Conservation (phyloP, 1,140 invertebrate genomes). For the Antheraea mylitta region DNA sequence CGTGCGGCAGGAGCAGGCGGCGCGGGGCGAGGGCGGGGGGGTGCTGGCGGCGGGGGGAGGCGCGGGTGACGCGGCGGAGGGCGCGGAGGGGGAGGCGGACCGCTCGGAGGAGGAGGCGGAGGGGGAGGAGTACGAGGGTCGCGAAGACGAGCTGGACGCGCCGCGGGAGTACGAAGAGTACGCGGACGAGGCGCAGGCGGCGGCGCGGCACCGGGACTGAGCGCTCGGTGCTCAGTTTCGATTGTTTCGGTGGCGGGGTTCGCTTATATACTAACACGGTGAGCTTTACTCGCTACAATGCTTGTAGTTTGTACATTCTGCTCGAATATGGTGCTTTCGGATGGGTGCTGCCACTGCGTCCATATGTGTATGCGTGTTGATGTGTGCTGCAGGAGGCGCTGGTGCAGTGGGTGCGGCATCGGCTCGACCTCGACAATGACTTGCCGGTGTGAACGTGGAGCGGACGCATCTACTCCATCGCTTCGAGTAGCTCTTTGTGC, state of each 20-base stretch:
- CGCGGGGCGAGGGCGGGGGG: constrained; percentile 84
- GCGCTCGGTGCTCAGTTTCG: constrained; percentile 21
- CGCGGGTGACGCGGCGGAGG: constrained; percentile 93
- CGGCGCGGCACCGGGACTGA: constrained; percentile 46
- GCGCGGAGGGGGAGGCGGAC: constrained; percentile 11
- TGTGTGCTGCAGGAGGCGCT: constrained; percentile 43
- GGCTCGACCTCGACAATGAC: constrained; percentile 55
- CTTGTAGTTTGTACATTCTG: too few relatives aligned
- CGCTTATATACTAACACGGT: not conserved
- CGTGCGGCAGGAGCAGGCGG: constrained; percentile 93
- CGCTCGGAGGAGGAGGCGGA: constrained; percentile 34
- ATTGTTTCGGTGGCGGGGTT: not conserved
- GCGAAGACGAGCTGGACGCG: constrained; percentile 74
- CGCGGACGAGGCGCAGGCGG: constrained; percentile 71
- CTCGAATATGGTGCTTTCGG: too few relatives aligned
- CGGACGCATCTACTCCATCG: too few relatives aligned
- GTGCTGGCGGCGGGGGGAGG: constrained; percentile 92
- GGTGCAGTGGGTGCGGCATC: constrained; percentile 57
- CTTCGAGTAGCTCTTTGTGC: not conserved
- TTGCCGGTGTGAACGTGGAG: constrained; percentile 37
- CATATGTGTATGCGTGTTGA: not conserved
- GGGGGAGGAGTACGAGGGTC: constrained; percentile 74
- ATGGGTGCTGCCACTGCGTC: too few relatives aligned
- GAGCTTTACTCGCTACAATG: too few relatives aligned
- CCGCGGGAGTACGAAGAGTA: constrained; percentile 79